Evolutionary conservation across 1,140 invertebrate genomes (phyloP), one percentile per base, ranked within the genome.

Genomic region (Odontomachus brunneus): DNA sequence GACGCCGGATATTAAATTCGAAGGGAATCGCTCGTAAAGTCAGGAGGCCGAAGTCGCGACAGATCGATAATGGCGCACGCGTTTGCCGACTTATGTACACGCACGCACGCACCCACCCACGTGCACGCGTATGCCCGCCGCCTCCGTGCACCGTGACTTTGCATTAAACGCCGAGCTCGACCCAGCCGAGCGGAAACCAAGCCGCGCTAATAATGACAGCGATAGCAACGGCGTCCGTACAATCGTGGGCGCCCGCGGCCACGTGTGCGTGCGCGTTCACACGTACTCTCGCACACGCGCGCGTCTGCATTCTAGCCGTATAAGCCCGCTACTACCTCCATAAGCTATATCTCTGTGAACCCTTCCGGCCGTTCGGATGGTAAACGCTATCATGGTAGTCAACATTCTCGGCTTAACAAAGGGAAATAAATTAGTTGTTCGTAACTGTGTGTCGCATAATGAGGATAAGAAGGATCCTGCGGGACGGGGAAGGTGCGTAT

Each of bases 31-130:
- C 73, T 80, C 55, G 59, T 73, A 84, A 86, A 88, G 44, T 63
- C 75, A 33, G 60, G 51, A 48, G 62, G 24, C 51, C 69, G 57
- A 72, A 88, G 72, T 85, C 84, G 67, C 55, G 83, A 75, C 66
- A 67, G 66, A 81, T 89, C 84, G 75, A 88, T 87, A 80, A 66
- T 48, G 49, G 67, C 76, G 69, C 65, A 69, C 65, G n/a, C 53
- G 57, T 65, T 76, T 57, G 60, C 65, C 59, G 44, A 22, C 29
- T 65, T 85, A 26, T n/a, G 38, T 62, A 12, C 44, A 74, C 44
- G 57, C 48, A 26, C 59, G 26, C 33, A 19, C 19, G 48, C 22
- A 44, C 14, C 22, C 67, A 12, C 15, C 15, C 51, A 5, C 29
- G 2, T 5, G 15, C 11, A 11, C 24, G 14, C 4, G 7, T 67